Conservation (phyloP, 1,140 invertebrate species). For the Halictus rubicundus region DNA sequence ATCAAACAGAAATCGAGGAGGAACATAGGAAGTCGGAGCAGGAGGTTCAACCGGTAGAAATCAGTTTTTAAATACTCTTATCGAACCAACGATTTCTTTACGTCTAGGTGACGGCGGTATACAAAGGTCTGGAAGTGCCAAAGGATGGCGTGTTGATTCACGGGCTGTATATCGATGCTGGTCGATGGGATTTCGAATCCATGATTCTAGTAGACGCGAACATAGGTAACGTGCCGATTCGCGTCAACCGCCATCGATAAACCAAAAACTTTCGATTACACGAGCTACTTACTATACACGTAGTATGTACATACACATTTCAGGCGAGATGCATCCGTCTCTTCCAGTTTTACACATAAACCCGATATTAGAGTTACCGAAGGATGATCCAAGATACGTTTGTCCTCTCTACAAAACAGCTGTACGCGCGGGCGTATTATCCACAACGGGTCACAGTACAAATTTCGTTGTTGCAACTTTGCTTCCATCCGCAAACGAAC, state of each 20-base stretch:
- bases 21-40: slow-evolving; percentile 75
- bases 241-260: not conserved
- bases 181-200: slow-evolving; percentile 86
- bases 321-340: slow-evolving; percentile 88
- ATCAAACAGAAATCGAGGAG: slow-evolving; percentile 85
- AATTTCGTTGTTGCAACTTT: slow-evolving; percentile 93
- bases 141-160: slow-evolving; percentile 90
- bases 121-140: slow-evolving; percentile 82
- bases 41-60: slow-evolving; percentile 67
- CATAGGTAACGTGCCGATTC: slow-evolving; percentile 80
- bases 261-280: slow-evolving; percentile 2
- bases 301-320: slow-evolving; percentile 40
- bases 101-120: slow-evolving; percentile 76
- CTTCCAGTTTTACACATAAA: slow-evolving; percentile 89
- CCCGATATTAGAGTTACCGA: slow-evolving; percentile 83
- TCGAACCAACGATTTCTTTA: slow-evolving; percentile 17
- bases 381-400: slow-evolving; percentile 85
- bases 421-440: slow-evolving; percentile 89
- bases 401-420: slow-evolving; percentile 93
- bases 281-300: not conserved
- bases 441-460: slow-evolving; percentile 93
- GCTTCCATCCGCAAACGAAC: slow-evolving; percentile 83
- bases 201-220: slow-evolving; percentile 87
- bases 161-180: slow-evolving; percentile 93
- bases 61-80: not conserved